A percentile compares a stretch with the other conserved stretches of the same genome.
Conservation (phyloP, 2,888 invertebrate genomes). For the Cephus nigrinus region DNA sequence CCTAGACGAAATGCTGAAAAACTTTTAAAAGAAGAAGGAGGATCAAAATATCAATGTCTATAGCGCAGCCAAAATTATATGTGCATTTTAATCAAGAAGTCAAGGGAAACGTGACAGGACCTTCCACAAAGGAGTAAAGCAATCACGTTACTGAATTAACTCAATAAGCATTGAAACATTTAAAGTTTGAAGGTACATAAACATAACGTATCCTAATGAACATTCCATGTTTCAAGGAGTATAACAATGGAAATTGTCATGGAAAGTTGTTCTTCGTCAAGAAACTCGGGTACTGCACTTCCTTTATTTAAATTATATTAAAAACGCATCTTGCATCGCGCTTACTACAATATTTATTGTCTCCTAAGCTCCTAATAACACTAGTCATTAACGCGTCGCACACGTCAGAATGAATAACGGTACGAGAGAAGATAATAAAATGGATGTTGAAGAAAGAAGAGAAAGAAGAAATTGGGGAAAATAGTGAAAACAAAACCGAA, state of each 20-base stretch:
- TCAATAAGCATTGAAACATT: background rate
- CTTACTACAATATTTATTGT: background rate
- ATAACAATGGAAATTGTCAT: background rate
- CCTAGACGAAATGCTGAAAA: background rate
- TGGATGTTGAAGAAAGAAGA: background rate
- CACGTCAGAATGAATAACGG: background rate
- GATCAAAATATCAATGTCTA: background rate
- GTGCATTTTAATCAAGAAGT: background rate
- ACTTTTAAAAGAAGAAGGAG: background rate
- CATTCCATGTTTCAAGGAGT: background rate
- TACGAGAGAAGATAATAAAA: background rate
- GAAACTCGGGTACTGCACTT: background rate
- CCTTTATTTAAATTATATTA: background rate
- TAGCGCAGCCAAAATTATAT: background rate
- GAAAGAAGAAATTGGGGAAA: background rate
- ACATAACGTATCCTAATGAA: background rate
- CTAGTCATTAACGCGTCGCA: background rate
- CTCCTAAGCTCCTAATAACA: background rate
- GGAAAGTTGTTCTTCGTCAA: background rate
- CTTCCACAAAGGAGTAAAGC: background rate
- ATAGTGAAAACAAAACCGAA: background rate
- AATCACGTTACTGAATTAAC: background rate
- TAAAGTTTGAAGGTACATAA: background rate
- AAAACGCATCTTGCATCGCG: background rate
- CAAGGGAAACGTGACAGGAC: background rate